These are phyloP conservation scores for Epinotia ramella DNA, from an alignment of 2,888 invertebrate genomes.

Conservation along the genomic window DNA sequence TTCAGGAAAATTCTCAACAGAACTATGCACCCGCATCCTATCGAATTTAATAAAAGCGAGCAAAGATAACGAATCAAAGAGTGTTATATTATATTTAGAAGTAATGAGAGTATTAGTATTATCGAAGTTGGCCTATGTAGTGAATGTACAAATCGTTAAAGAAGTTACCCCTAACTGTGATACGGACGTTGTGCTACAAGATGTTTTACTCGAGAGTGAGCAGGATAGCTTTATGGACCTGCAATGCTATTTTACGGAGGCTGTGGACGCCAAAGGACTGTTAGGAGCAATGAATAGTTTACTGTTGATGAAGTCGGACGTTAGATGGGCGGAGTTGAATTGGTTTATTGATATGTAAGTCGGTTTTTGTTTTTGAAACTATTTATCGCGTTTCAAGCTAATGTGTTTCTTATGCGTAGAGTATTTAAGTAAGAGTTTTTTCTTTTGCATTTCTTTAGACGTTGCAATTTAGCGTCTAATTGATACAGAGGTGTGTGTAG, in stretches of 20 bases:
- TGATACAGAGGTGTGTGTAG: too few species aligned
- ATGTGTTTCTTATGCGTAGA: too few species aligned
- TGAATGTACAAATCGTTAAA: constrained; percentile 80
- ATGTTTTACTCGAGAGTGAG: constrained; percentile 67
- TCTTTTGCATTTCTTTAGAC: too few species aligned
- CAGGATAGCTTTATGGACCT: constrained; percentile 79
- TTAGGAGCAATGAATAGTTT: constrained; percentile 87
- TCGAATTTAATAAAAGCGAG: constrained; percentile 70
- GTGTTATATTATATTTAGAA: constrained; percentile 70
- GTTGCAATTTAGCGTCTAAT: too few species aligned
- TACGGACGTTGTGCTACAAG: constrained; percentile 73
- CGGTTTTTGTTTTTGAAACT: not conserved
- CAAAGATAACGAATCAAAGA: constrained; percentile 73
- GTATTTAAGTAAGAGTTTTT: too few species aligned
- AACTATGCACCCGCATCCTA: constrained; percentile 68
- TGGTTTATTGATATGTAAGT: constrained; percentile 89
- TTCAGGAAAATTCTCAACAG: constrained; percentile 77
- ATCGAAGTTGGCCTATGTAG: constrained; percentile 72
- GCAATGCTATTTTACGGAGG: constrained; percentile 85
- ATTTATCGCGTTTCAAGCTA: too few species aligned
- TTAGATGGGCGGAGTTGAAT: constrained; percentile 89
- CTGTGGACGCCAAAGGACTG: constrained; percentile 83
- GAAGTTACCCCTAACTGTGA: constrained; percentile 74
- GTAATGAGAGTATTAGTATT: constrained; percentile 71
- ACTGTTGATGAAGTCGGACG: constrained; percentile 84